Evolutionary conservation across 2,797 vertebrate species (phyloP), one percentile per base, ranked within the genome.

Genomic region (Melanotaenia parkinsoni): DNA sequence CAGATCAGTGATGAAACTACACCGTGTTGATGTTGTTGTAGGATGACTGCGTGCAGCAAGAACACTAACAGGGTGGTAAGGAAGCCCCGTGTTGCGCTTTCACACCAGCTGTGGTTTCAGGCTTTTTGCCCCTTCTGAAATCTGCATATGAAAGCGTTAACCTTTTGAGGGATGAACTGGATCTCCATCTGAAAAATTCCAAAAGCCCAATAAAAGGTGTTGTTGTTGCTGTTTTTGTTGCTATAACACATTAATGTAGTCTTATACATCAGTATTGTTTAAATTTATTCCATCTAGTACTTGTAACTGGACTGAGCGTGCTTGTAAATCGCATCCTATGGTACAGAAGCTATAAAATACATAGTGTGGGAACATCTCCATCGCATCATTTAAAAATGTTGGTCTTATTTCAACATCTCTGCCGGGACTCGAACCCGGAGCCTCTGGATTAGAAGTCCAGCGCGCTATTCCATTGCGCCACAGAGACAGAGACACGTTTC

Each of bases 391-490:
- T 56, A 90, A 86, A 87, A 87, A 83, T 72, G 70, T 63, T 32
- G 1, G 3, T 10, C 4, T 89, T 94, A 92, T 87, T 94, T 94
- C 92, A 0, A 51, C 97, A 99, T 99, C 98, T 99, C 98, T 99
- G 98, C 98, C 97, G 98, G 98, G 98, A 99, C 98, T 99, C 97
- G 98, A 99, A 99, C 98, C 98, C 98, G 97, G 97, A 99, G 98
- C 98, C 98, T 99, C 98, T 99, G 98, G 98, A 99, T 98, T 99
- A 99, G 98, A 99, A 99, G 98, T 99, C 98, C 97, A 98, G 97
- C 97, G 97, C 97, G 97, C 97, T 98, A 96, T 97, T 98, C 97
- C 97, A 99, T 99, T 99, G 97, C 97, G 97, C 97, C 98, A 99
- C 97, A 98, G 98, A 99, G 97, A 99, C 97, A 94, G 95, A 94